Evolutionary conservation across 1,140 invertebrate species (phyloP), one percentile per base, ranked within the genome.

Genomic region (Cotesia typhae): DNA sequence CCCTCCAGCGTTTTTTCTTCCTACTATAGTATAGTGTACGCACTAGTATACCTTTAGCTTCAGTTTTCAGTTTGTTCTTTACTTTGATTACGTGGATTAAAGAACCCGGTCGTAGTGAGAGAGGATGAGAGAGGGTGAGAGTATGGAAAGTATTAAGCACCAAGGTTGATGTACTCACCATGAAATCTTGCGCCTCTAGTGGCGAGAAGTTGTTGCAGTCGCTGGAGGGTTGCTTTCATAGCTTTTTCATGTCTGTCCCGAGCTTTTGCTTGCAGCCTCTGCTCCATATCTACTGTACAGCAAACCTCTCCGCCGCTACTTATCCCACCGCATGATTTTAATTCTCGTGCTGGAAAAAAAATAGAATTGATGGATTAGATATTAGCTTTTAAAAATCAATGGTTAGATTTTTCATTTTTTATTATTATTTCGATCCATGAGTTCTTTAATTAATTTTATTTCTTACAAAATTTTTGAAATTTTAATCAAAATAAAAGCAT

Each of bases 251-350:
- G 85, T 68, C 83, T 87, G 78, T 87, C 84, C 17, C 82, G 80
- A 52, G 85, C 82, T 71, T 80, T 81, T 12, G 84, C 83, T 71
- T 85, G 85, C 20, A 87, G 70, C 72, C 83, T 81, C 67, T 82
- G 41, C 67, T 87, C 86, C 85, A 87, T 87, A 74, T 87, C 85
- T 17, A 84, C 82, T 4, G 85, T 83, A 67, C 86, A 87, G 70
- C 86, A 87, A 4, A 87, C 86, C 71, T 85, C 84, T 37, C 85
- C 84, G 35, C 86, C 84, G 61, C 81, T 86, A 63, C 81, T 84
- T 75, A 82, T 79, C 35, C 85, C 84, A 66, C 84, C 84, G 72
- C 86, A 87, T 76, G 81, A 82, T 75, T 82, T 87, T 63, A 87
- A 75, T 77, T 87, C 85, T 75, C 79, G 83, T n/a, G 86, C 86